These are phyloP conservation scores for Carduelis carduelis DNA, from an alignment of 2,797 vertebrate genomes.

Conservation along the genomic window DNA sequence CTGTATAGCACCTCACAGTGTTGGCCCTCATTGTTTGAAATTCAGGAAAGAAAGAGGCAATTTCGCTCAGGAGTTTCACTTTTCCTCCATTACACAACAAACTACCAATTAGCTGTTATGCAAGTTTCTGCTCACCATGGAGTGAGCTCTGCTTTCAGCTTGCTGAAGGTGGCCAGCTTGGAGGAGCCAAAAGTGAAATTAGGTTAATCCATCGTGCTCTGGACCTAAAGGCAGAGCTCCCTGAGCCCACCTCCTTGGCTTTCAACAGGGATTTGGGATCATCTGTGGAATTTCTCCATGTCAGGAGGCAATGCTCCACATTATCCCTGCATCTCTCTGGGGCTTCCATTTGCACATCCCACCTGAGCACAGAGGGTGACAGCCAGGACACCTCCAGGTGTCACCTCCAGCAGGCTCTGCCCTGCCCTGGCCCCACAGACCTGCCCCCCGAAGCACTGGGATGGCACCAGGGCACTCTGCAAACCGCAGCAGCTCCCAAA, in stretches of 20 bases:
- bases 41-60: background rate
- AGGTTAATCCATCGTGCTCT: background rate
- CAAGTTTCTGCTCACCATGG: constrained; percentile 21
- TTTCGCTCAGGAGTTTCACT: background rate
- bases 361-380: rapidly evolving
- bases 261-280: background rate
- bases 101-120: background rate
- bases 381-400: background rate
- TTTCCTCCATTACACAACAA: background rate
- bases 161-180: background rate
- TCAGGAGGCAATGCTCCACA: rapidly evolving
- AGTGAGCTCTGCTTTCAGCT: background rate
- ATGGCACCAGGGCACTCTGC: rapidly evolving
- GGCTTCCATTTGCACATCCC: background rate
- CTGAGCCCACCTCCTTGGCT: rapidly evolving
- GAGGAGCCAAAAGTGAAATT: background rate
- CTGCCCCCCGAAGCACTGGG: rapidly evolving
- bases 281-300: rapidly evolving
- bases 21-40: background rate
- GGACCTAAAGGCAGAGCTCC: background rate
- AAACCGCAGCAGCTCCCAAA: background rate
- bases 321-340: too few relatives aligned
- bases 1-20: rapidly evolving
- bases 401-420: background rate
- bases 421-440: background rate